phyloP scores from a whole-genome alignment of 2,113 vertebrate genomes.

The Bujurquina vittata region DNA sequence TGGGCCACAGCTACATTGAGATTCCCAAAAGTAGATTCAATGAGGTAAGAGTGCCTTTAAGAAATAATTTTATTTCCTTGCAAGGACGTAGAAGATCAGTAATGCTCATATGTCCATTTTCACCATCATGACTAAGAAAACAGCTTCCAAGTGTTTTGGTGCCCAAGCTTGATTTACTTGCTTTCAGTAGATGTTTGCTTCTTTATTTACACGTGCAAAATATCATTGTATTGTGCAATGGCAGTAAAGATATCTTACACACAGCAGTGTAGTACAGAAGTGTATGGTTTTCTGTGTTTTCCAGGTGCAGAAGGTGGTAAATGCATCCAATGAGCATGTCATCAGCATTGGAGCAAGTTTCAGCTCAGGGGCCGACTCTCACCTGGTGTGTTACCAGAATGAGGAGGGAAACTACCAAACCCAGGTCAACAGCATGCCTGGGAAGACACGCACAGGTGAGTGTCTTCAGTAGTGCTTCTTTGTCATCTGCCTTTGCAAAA shows the following conservation, averaged over 20 bases:
- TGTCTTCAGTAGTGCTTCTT: background rate
- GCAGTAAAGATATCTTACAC: background rate
- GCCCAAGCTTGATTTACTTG: background rate
- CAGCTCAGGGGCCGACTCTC: slow-evolving; percentile 90
- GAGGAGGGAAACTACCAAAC: slow-evolving; percentile 90
- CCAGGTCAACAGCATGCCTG: slow-evolving; percentile 87
- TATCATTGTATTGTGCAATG: too few species aligned
- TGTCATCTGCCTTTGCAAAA: background rate
- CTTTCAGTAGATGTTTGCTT: background rate
- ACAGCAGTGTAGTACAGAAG: background rate
- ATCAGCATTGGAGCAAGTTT: slow-evolving; percentile 93
- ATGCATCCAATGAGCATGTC: slow-evolving; percentile 90
- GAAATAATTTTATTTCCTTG: background rate
- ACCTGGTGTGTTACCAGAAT: slow-evolving; percentile 92
- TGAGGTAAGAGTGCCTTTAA: slow-evolving; percentile 81
- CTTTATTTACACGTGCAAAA: background rate
- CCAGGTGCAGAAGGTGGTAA: slow-evolving; percentile 91
- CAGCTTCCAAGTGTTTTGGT: background rate
- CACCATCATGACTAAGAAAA: background rate
- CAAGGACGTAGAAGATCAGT: background rate
- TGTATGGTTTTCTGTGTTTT: slow-evolving; percentile 13
- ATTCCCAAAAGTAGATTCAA: slow-evolving; percentile 87
- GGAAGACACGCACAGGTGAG: slow-evolving; percentile 88
- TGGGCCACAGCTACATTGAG: slow-evolving; percentile 93
- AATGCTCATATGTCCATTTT: background rate